A percentile compares a stretch with the other conserved stretches of the same genome.
Conservation (phyloP, 2,888 invertebrate genomes). For the Agonopterix arenella region DNA sequence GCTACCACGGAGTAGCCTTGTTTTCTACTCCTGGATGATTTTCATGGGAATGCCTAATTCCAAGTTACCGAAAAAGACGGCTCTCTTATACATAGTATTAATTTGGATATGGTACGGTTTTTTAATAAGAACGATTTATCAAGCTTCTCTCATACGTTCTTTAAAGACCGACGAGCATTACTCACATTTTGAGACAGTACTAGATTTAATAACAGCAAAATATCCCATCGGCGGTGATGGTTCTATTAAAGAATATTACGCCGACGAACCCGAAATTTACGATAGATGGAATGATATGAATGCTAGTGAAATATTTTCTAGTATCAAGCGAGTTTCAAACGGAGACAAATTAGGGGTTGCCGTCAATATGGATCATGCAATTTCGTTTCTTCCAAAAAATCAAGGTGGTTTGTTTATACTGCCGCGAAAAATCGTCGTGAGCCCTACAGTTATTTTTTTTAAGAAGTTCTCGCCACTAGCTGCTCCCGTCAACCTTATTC, state of each 20-base stretch:
- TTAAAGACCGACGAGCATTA: conserved; percentile 45
- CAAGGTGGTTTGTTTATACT: conserved; percentile 36
- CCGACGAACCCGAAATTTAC: conserved; percentile 39
- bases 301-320: conserved; percentile 27
- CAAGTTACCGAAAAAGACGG: conserved; percentile 35
- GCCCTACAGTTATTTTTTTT: conserved; percentile 47
- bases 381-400: conserved; percentile 24
- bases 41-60: conserved; percentile 49
- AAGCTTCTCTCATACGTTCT: conserved; percentile 49
- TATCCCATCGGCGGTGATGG: conserved; percentile 49
- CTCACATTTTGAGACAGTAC: conserved; percentile 35
- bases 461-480: conserved; percentile 52
- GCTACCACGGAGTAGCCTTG: conserved; percentile 22
- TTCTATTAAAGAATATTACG: conserved; percentile 47
- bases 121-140: conserved; percentile 54
- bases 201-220: conserved; percentile 38
- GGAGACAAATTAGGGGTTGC: conserved; percentile 48
- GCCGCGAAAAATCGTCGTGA: conserved; percentile 31
- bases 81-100: conserved; percentile 31
- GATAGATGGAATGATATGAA: conserved; percentile 39
- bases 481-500: conserved; percentile 30
- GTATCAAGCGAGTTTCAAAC: conserved; percentile 30
- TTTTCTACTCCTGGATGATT: conserved; percentile 48
- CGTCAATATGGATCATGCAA: conserved; percentile 37
- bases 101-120: conserved; percentile 57